A percentile compares a stretch with the other conserved stretches of the same genome.
These are phyloP conservation scores for Drosophila orosa DNA, from an alignment of 1,140 invertebrate genomes.

Conservation along the genomic window DNA sequence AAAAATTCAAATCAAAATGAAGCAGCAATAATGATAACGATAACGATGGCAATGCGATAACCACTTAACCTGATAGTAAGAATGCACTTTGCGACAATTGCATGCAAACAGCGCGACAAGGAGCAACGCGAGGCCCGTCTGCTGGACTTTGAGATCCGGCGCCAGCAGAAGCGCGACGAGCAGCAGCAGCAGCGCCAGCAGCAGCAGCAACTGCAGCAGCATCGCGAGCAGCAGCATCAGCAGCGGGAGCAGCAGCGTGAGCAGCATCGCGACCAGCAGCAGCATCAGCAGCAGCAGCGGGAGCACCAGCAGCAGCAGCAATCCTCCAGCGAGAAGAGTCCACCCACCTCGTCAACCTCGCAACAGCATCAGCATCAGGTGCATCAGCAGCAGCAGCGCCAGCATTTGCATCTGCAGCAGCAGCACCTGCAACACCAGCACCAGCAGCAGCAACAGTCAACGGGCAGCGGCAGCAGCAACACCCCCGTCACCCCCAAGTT, in stretches of 20 bases:
- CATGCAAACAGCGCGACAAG: constrained; percentile 84
- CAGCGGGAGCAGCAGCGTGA: constrained; percentile 61
- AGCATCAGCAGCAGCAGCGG: constrained; percentile 51
- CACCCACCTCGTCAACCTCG: constrained; percentile 54
- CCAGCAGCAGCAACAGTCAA: constrained; percentile 53
- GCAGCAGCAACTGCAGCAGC: constrained; percentile 77
- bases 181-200: constrained; percentile 80
- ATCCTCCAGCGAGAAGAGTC: constrained; percentile 59
- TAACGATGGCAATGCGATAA: constrained; percentile 46
- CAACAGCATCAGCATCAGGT: constrained; percentile 45
- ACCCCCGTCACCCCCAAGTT: constrained; percentile 75
- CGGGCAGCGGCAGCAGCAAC: constrained; percentile 53
- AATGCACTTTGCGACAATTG: constrained; percentile 83
- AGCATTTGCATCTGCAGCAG: constrained; percentile 52
- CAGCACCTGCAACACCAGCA: constrained; percentile 54
- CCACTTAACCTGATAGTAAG: constrained; percentile 66
- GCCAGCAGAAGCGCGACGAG: constrained; percentile 83
- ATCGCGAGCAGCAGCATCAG: constrained; percentile 69
- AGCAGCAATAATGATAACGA: constrained; percentile 29
- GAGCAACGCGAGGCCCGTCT: constrained; percentile 83
- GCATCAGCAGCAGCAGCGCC: constrained; percentile 53
- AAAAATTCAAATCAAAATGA: constrained; percentile 15
- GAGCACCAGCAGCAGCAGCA: constrained; percentile 42
- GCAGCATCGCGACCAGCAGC: constrained; percentile 43
- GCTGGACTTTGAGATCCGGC: constrained; percentile 83